Base-by-base conservation (phyloP, 2,888 invertebrate species). In the Chesias legatella region DNA sequence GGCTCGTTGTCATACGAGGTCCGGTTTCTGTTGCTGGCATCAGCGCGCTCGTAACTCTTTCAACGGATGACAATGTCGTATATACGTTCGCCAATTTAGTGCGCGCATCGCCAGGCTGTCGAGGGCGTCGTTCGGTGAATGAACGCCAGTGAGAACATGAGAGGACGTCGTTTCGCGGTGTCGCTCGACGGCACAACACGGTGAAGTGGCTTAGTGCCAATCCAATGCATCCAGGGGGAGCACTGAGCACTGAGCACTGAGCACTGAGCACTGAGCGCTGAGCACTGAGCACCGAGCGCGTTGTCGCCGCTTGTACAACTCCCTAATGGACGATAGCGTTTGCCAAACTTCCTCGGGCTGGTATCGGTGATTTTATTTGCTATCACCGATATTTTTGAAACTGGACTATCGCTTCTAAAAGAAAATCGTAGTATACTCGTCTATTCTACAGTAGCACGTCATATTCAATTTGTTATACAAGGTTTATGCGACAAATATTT, bases 131-230 rank as follows among this genome's bases (percentile, higher is more conserved):
- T 47, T 51, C 65, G 63, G 67, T 62, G 60, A 65, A 66, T 71
- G 66, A 65, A 68, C 73, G 63, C 56, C 37, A 51, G 53, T 43
- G 62, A 44, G 56, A 38, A 50, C 49, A 48, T 30, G 32, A 43
- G 42, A 42, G 23, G 40, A 6, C 27, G 35, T 47, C 41, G 46
- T 40, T 51, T 45, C 47, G 46, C 33, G 43, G 42, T 54, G 45
- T 51, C 46, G 56, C 51, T 51, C 44, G 33, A 17, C 30, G 33
- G 35, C 26, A 38, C 45, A 43, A 48, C 60, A 66, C 62, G 60
- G 60, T 56, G 61, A 63, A 61, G 73, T 79, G 79, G 80, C 79
- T 56, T 56, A 48, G 57, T 79, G 80, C 79, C 79, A 80, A 75
- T 55, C 61, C 60, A 43, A 51, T 53, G 60, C 63, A 58, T 66